Percentiles rank a stretch among this genome's conserved stretches.
phyloP scores from a whole-genome alignment of 2,797 vertebrate species.

The Oreonectes daqikongensis region DNA sequence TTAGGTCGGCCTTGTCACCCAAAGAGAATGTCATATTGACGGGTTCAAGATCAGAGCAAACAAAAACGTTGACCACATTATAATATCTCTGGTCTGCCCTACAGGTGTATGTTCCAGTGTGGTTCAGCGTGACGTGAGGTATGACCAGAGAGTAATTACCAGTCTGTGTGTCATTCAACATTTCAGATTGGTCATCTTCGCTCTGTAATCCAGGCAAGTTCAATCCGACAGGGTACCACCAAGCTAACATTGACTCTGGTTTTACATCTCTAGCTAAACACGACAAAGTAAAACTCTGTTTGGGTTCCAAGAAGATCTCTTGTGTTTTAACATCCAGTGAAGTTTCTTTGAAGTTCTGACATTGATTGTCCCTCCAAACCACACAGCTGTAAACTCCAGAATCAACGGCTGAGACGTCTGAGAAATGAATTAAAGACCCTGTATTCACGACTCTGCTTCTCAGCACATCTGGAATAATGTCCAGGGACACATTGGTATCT shows the following conservation, averaged over 20 bases:
- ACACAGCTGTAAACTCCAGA: conserved; percentile 3
- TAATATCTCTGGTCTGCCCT: rapidly evolving
- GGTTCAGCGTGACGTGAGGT: not conserved
- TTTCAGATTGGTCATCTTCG: not conserved
- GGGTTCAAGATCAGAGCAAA: not conserved
- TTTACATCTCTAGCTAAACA: not conserved
- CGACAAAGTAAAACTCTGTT: not conserved
- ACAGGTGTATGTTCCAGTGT: not conserved
- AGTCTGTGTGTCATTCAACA: not conserved
- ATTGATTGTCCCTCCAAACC: conserved; percentile 10
- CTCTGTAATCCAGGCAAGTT: not conserved
- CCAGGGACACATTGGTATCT: not conserved
- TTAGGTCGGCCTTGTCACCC: not conserved
- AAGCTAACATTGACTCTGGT: rapidly evolving
- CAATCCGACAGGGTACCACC: not conserved
- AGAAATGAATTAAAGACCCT: conserved; percentile 7
- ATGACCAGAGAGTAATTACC: conserved; percentile 17
- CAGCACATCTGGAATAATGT: conserved; percentile 3
- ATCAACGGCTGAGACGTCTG: not conserved
- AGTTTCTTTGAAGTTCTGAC: conserved; percentile 2
- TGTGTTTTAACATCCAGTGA: not conserved
- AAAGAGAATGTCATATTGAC: not conserved
- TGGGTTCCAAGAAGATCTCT: not conserved
- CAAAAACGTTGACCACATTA: not conserved
- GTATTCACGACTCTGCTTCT: not conserved